phyloP scores from a whole-genome alignment of 2,113 vertebrate genomes.

The Thryonomys swinderianus region DNA sequence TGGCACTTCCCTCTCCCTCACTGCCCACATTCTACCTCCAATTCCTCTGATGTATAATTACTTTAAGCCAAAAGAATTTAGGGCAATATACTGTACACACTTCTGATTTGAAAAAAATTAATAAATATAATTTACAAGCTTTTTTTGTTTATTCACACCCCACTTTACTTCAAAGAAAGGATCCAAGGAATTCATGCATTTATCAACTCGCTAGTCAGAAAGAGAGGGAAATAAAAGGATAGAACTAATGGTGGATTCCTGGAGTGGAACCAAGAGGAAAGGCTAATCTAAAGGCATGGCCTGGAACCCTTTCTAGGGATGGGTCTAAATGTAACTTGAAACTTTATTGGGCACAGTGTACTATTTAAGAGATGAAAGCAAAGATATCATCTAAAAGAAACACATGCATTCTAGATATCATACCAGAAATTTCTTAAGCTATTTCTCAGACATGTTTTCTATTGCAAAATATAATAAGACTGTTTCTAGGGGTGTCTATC shows the following conservation, averaged over 20 bases:
- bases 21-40: neutral
- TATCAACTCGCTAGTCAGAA: neutral
- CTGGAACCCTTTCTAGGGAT: neutral
- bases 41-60: neutral
- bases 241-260: neutral
- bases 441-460: neutral
- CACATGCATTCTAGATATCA: neutral
- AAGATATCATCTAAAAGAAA: conserved; percentile 6
- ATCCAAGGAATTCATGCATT: neutral
- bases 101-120: neutral
- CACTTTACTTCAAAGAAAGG: neutral
- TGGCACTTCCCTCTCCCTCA: neutral
- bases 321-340: neutral
- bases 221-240: neutral
- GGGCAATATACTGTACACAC: neutral
- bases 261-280: neutral
- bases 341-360: neutral
- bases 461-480: neutral
- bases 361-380: neutral
- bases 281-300: neutral
- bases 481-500: neutral
- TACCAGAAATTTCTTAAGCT: neutral
- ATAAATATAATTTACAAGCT: neutral
- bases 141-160: neutral
- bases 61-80: neutral